These are phyloP conservation scores for Drosophila hydei DNA, from an alignment of 1,140 invertebrate genomes.

Conservation along the genomic window DNA sequence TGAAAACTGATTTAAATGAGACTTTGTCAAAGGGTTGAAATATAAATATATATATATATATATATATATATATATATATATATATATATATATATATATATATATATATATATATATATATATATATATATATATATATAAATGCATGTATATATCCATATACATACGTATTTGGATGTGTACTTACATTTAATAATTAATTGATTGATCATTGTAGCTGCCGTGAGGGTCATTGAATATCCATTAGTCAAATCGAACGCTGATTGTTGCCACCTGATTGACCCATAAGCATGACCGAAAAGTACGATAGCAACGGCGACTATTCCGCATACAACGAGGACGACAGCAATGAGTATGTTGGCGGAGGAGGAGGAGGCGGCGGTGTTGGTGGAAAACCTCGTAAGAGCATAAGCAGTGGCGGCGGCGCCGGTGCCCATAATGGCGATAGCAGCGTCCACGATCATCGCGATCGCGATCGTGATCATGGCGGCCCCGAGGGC, in stretches of 20 bases:
- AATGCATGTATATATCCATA: no score
- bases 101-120: no score
- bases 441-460: constrained; percentile 84
- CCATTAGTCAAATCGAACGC: constrained; percentile 26
- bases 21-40: constrained; percentile 8
- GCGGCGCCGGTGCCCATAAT: constrained; percentile 70
- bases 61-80: no score
- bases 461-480: constrained; percentile 56
- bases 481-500: constrained; percentile 77
- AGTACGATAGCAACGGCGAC: constrained; percentile 82
- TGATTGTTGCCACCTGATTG: constrained; percentile 29
- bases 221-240: constrained; percentile 3
- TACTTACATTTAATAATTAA: constrained; percentile 1
- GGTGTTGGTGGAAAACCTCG: constrained; percentile 50
- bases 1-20: constrained; percentile 29
- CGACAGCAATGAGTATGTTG: constrained; percentile 85
- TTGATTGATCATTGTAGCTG: constrained; percentile 40
- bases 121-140: neutral
- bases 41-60: neutral
- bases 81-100: no score
- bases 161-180: no score
- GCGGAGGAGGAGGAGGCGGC: neutral
- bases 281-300: constrained; percentile 70
- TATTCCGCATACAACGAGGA: constrained; percentile 84
- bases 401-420: constrained; percentile 84